Conservation (phyloP, 2,113 vertebrate genomes). For the Gymnobelideus leadbeateri region DNA sequence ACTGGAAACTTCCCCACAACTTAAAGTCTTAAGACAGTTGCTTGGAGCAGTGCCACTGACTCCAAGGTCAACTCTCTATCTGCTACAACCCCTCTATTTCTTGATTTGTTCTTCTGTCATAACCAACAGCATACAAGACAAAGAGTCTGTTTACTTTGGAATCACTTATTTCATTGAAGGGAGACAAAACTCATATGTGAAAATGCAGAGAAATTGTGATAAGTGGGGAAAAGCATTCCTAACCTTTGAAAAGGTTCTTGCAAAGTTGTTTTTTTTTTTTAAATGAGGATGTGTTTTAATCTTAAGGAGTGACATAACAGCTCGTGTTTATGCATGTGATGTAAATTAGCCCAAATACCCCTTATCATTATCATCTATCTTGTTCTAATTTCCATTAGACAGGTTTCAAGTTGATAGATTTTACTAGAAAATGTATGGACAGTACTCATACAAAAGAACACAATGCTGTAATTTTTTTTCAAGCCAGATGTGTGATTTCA, state of each 20-base stretch:
- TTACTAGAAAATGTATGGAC: not conserved
- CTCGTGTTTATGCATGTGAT: not conserved
- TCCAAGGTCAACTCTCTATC: not conserved
- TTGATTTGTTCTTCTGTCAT: not conserved
- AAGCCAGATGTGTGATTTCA: not conserved
- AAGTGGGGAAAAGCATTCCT: not conserved
- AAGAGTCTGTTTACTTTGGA: not conserved
- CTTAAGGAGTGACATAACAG: constrained; percentile 5
- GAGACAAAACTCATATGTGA: constrained; percentile 22
- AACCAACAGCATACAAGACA: not conserved
- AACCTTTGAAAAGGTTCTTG: not conserved
- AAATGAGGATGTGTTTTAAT: not conserved
- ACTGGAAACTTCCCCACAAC: too few species aligned
- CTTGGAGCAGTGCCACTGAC: not conserved
- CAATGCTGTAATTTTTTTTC: not conserved
- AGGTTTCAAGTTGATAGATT: not conserved
- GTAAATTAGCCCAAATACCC: not conserved
- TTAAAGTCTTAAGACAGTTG: not conserved
- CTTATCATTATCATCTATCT: not conserved
- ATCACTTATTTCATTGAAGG: constrained; percentile 15
- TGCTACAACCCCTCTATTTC: not conserved
- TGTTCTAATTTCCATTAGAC: not conserved
- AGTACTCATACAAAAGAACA: not conserved
- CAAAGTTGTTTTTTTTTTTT: not conserved
- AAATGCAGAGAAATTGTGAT: not conserved